These are phyloP conservation scores for Pristionchus entomophagus DNA, from an alignment of 2,888 invertebrate species.

Conservation along the genomic window DNA sequence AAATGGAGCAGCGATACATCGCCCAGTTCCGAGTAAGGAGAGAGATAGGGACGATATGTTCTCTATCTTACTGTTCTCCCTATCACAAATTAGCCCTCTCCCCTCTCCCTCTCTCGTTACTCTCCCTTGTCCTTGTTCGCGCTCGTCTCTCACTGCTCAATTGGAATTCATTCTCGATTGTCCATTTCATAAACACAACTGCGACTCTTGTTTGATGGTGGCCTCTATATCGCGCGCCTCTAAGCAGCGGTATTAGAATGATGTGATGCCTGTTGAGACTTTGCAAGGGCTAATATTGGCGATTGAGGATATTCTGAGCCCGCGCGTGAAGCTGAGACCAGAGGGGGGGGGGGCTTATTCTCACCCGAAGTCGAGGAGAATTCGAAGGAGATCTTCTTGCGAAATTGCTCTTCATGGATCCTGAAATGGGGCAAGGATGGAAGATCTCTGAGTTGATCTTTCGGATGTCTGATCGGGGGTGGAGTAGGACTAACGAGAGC, in stretches of 20 bases:
- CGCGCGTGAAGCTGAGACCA: too few species aligned
- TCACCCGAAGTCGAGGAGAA: conserved; percentile 61
- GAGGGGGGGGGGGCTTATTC: background rate
- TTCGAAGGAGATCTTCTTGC: conserved; percentile 64
- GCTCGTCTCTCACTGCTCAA: background rate
- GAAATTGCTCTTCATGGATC: conserved; percentile 71
- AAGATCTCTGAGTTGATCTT: background rate
- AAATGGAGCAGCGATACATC: background rate
- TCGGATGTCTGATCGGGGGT: background rate
- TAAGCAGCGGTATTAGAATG: background rate
- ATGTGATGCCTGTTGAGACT: background rate
- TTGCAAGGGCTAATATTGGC: conserved; percentile 8
- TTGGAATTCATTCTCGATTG: background rate
- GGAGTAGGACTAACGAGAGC: background rate
- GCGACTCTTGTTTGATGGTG: background rate
- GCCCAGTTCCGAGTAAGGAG: conserved; percentile 25
- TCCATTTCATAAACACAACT: conserved; percentile 31
- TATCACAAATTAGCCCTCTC: conserved; percentile 38
- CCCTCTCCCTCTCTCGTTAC: background rate
- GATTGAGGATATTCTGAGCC: background rate
- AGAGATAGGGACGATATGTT: background rate
- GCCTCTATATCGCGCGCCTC: background rate
- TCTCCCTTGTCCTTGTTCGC: background rate
- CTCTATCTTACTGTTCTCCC: conserved; percentile 33
- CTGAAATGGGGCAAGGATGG: conserved; percentile 52